These are phyloP conservation scores for Lates japonicus DNA, from an alignment of 2,797 vertebrate genomes.

Conservation along the genomic window DNA sequence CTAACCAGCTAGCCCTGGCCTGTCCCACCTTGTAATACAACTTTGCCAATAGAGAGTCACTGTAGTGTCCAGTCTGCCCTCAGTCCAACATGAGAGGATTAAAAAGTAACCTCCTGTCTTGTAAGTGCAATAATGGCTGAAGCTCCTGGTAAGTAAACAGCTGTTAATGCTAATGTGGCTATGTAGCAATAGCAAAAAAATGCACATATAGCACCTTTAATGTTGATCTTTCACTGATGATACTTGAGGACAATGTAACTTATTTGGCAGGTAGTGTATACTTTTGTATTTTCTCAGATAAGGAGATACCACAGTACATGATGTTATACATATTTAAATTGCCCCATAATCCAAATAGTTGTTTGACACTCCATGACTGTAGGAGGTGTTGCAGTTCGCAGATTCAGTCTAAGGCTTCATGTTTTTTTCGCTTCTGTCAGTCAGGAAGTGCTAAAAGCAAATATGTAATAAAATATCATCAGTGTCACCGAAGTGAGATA, in stretches of 20 bases:
- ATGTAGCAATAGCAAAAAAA: too few relatives aligned
- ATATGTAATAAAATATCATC: slow-evolving; percentile 12
- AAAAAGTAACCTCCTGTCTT: too few relatives aligned
- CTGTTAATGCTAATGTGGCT: too few relatives aligned
- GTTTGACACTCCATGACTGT: not conserved
- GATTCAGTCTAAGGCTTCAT: not conserved
- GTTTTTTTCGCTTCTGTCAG: not conserved
- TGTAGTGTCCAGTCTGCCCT: too few relatives aligned
- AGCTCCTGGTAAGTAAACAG: too few relatives aligned
- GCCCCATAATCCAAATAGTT: not conserved
- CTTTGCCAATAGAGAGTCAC: too few relatives aligned
- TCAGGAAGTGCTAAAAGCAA: not conserved
- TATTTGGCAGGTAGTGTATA: not conserved
- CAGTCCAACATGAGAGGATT: too few relatives aligned
- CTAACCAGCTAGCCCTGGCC: too few relatives aligned
- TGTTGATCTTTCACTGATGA: too few relatives aligned
- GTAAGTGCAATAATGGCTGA: too few relatives aligned
- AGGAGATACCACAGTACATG: not conserved
- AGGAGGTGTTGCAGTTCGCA: not conserved
- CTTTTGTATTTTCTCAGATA: not conserved
- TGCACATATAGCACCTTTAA: too few relatives aligned
- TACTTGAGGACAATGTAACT: not conserved
- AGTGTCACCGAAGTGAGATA: slow-evolving; percentile 28
- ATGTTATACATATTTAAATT: not conserved
- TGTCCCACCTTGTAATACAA: too few relatives aligned